A percentile compares a stretch with the other conserved stretches of the same genome.
These are phyloP conservation scores for Clavelina lepadiformis DNA, from an alignment of 23 tunicate genomes.

Conservation along the genomic window DNA sequence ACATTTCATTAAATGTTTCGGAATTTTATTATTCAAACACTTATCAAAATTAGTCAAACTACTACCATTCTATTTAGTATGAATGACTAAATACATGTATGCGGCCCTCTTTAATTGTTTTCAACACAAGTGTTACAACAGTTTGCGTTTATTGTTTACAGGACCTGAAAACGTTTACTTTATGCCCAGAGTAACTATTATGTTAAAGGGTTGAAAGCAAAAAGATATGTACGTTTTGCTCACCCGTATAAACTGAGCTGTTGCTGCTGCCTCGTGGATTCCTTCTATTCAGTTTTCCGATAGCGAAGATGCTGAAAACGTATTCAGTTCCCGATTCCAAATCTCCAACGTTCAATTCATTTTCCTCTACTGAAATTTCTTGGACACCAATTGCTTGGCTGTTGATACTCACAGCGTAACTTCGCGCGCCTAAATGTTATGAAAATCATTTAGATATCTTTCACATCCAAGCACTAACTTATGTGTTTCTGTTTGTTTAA, in stretches of 20 bases:
- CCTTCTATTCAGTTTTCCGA: constrained; percentile 27
- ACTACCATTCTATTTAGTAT: too few relatives aligned
- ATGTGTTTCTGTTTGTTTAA: neutral
- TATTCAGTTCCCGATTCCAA: constrained; percentile 45
- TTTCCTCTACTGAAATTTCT: neutral
- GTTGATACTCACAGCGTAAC: constrained; percentile 9
- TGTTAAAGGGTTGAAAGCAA: neutral
- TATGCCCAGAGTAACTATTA: too few relatives aligned
- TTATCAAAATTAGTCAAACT: too few relatives aligned
- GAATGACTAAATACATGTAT: too few relatives aligned
- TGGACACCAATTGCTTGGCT: neutral
- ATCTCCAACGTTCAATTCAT: neutral
- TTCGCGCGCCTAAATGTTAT: constrained; percentile 16
- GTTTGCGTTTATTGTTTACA: too few relatives aligned
- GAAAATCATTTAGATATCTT: neutral
- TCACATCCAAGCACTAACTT: too few relatives aligned
- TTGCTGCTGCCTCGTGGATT: constrained; percentile 32
- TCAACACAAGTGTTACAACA: too few relatives aligned
- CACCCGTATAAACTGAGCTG: constrained; percentile 30
- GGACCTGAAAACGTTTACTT: too few relatives aligned
- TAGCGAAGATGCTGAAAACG: constrained; percentile 40
- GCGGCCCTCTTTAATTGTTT: too few relatives aligned
- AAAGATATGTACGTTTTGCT: neutral
- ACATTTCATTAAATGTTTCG: too few relatives aligned
- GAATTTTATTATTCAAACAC: too few relatives aligned